Evolutionary conservation across 2,888 invertebrate genomes (phyloP).

Genomic region (Ctenicera cuprea): DNA sequence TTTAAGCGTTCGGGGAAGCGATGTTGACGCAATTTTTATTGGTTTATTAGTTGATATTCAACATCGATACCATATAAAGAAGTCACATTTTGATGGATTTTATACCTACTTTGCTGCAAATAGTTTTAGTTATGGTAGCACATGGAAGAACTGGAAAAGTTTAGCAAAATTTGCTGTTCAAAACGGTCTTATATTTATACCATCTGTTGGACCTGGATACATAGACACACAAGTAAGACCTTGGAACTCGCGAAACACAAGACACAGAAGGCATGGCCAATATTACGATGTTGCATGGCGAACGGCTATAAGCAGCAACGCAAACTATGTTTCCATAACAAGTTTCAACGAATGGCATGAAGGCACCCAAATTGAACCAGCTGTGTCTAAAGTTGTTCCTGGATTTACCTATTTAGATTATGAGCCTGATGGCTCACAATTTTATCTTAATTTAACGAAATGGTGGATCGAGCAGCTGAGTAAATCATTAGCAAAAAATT

Average conservation of each 20-base stretch:
- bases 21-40: conserved; percentile 76
- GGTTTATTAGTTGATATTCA: conserved; percentile 76
- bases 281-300: conserved; percentile 81
- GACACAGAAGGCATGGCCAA: conserved; percentile 75
- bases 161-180: conserved; percentile 75
- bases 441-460: conserved; percentile 79
- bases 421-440: conserved; percentile 76
- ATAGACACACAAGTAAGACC: conserved; percentile 79
- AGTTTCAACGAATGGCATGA: conserved; percentile 87
- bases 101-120: conserved; percentile 80
- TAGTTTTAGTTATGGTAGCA: conserved; percentile 78
- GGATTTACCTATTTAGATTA: conserved; percentile 76
- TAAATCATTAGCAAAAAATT: conserved; percentile 58
- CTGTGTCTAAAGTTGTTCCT: conserved; percentile 71
- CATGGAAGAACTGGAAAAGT: conserved; percentile 74
- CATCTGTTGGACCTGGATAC: conserved; percentile 83
- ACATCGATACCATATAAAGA: conserved; percentile 74
- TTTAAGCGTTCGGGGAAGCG: conserved; percentile 74
- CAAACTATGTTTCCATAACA: conserved; percentile 78
- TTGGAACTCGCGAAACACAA: conserved; percentile 76
- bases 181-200: conserved; percentile 79
- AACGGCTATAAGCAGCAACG: conserved; percentile 76
- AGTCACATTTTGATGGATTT: conserved; percentile 75
- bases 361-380: conserved; percentile 85
- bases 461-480: conserved; percentile 76